These are phyloP conservation scores for Uria aalge DNA, from an alignment of 2,113 vertebrate species.

Conservation along the genomic window DNA sequence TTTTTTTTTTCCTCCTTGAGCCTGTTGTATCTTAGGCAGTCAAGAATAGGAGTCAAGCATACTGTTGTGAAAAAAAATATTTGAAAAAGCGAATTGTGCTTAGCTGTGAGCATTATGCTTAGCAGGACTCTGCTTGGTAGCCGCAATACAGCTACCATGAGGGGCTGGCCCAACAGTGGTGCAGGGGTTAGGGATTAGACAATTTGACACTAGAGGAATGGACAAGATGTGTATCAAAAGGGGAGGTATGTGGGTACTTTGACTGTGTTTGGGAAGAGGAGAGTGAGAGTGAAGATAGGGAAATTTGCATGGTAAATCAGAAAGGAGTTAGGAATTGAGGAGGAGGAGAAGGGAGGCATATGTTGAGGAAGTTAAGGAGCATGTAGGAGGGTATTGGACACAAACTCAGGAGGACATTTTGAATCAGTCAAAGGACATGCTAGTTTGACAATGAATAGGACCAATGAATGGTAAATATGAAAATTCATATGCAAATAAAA, in stretches of 20 bases:
- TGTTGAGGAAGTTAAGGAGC: background rate
- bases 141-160: accelerated
- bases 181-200: background rate
- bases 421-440: background rate
- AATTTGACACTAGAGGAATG: background rate
- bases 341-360: accelerated
- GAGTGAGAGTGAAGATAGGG: background rate
- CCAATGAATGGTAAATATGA: background rate
- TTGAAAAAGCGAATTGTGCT: background rate
- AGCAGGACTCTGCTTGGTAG: background rate
- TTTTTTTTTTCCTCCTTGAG: background rate
- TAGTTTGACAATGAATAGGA: background rate
- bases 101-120: background rate
- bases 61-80: background rate
- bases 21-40: background rate
- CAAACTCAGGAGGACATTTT: background rate
- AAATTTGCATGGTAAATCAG: background rate
- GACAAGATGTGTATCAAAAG: background rate
- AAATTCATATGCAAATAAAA: background rate
- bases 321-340: background rate
- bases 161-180: background rate
- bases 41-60: background rate
- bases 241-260: background rate
- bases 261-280: background rate
- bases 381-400: background rate